Percentiles rank a stretch among this genome's conserved stretches.
phyloP scores from a whole-genome alignment of 2,888 invertebrate genomes.

The Lobophora halterata region DNA sequence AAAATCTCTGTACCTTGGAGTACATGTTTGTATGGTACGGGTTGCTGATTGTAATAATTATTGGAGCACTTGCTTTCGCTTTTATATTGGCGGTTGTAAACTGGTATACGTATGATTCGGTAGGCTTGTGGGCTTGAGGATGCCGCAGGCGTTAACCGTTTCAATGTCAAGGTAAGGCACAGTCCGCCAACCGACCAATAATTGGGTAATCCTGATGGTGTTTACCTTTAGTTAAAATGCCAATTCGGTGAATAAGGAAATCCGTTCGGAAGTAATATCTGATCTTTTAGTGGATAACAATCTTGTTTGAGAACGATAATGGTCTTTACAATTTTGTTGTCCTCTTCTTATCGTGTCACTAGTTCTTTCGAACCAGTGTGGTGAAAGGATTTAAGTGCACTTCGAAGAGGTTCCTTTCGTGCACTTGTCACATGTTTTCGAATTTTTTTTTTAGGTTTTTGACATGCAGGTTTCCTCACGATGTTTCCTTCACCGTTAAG shows the following conservation, averaged over 20 bases:
- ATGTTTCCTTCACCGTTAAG: no score
- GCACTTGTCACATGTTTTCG: no score
- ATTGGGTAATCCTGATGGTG: constrained; percentile 44
- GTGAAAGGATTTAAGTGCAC: no score
- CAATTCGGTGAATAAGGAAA: constrained; percentile 36
- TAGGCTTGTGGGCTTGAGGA: constrained; percentile 23
- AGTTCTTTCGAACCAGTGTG: no score
- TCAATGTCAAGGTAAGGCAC: constrained; percentile 68
- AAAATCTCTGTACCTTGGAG: constrained; percentile 60
- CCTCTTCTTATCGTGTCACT: no score
- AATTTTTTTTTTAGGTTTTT: no score
- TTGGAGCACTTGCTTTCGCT: constrained; percentile 63
- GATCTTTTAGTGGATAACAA: no score
- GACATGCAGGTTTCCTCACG: no score
- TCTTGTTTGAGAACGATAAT: no score
- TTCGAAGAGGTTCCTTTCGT: no score
- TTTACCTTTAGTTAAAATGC: constrained; percentile 22
- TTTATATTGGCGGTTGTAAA: constrained; percentile 63
- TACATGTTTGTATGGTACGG: constrained; percentile 69
- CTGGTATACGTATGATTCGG: constrained; percentile 50
- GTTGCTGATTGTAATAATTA: constrained; percentile 63
- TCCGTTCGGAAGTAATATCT: constrained; percentile 36
- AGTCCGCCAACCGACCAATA: constrained; percentile 34
- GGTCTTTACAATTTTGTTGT: no score
- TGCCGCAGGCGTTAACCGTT: constrained; percentile 54